Percentiles rank a stretch among this genome's conserved stretches.
These are phyloP conservation scores for Heloderma charlesbogerti DNA, from an alignment of 2,113 vertebrate species.

Conservation along the genomic window DNA sequence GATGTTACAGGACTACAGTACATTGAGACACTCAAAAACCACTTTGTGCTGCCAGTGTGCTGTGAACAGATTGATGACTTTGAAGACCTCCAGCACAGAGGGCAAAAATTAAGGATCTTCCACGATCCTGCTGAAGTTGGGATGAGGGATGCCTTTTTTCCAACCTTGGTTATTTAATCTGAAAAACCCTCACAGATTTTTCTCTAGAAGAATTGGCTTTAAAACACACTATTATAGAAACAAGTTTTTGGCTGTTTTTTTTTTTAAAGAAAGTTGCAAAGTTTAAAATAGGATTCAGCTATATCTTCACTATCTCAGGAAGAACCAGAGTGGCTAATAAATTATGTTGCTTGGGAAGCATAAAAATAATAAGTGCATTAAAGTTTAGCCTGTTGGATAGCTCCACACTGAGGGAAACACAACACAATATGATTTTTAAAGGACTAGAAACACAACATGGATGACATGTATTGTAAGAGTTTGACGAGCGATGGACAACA, in stretches of 20 bases:
- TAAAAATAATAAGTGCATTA: slow-evolving; percentile 29
- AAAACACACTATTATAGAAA: slow-evolving; percentile 58
- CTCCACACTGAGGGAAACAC: slow-evolving; percentile 21
- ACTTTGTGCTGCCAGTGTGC: slow-evolving; percentile 55
- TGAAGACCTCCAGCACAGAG: slow-evolving; percentile 59
- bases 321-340: slow-evolving; percentile 41
- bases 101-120: slow-evolving; percentile 60
- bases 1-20: slow-evolving; percentile 18
- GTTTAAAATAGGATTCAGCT: slow-evolving; percentile 64
- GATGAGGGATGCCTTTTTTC: slow-evolving; percentile 70
- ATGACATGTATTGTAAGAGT: neutral
- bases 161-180: slow-evolving; percentile 73
- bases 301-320: slow-evolving; percentile 58
- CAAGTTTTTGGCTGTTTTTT: slow-evolving; percentile 33
- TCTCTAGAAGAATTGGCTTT: slow-evolving; percentile 58
- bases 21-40: slow-evolving; percentile 50
- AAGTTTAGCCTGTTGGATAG: slow-evolving; percentile 26
- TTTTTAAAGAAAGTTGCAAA: slow-evolving; percentile 45
- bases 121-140: slow-evolving; percentile 57
- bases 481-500: too few relatives aligned
- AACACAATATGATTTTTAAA: slow-evolving; percentile 10
- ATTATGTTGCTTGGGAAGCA: slow-evolving; percentile 37
- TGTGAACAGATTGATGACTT: slow-evolving; percentile 60
- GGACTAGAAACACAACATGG: neutral
- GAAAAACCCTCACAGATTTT: slow-evolving; percentile 75